Base-by-base conservation (phyloP, 1,140 invertebrate species). In the Pseudoatta argentina region DNA sequence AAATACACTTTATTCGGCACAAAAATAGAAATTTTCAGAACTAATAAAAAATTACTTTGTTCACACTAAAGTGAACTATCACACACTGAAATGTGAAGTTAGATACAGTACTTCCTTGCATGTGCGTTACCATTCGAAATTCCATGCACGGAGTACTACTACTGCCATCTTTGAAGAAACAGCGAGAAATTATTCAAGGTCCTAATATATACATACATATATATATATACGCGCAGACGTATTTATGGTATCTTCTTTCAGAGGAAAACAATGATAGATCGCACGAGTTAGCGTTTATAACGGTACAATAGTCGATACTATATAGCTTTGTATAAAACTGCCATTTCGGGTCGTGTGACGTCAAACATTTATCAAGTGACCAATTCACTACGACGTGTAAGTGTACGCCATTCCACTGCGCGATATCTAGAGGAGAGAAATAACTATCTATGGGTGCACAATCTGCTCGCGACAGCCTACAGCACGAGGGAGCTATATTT, bases 391-490 rank as follows among this genome's bases (percentile, higher is more conserved):
- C 55, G 79, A 75, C 79, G 44, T 73, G 69, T 83, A 83, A 83
- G 79, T 83, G 79, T 39, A 61, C 79, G 71, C 79, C 69, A 48
- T 73, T 83, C 27, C 44, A 30, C 24, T 24, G 53, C 24, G 55
- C 79, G 57, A 83, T 83, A 83, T 83, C 69, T 73, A 75, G 69
- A 48, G 48, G 39, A 83, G 79, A 83, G 79, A 75, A 83, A 83
- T 83, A 83, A 83, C 79, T 83, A 83, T 83, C 79, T 83, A 83
- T 83, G 69, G 79, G 79, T 39, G 77, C 63, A 44, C 79, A 83
- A 69, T 83, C 79, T 83, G 79, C 24, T 75, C 79, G 79, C 69
- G 79, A 83, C 79, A 83, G 79, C 69, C 69, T 83, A 83, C 79
- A 83, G 18, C 55, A 14, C 48, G 69, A 63, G 55, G 12, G 27